These are phyloP conservation scores for Xerus inauris DNA, from an alignment of 2,113 vertebrate genomes.

Conservation along the genomic window DNA sequence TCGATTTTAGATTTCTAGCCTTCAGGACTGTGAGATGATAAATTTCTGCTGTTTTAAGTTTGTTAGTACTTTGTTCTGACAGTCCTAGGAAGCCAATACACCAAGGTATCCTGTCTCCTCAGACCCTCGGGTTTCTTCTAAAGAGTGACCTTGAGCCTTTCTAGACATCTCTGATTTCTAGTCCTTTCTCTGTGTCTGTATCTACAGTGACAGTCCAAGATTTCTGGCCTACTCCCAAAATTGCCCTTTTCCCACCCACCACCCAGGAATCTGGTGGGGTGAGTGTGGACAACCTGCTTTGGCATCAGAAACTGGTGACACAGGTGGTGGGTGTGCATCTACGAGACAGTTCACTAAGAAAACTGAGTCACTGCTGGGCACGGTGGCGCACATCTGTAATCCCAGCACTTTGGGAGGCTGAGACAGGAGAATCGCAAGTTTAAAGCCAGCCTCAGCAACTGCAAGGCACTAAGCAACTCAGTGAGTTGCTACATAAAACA, in stretches of 20 bases:
- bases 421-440: no score
- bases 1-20: background rate
- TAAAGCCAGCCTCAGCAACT: no score
- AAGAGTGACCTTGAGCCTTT: background rate
- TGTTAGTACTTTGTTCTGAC: background rate
- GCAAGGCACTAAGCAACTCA: no score
- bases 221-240: background rate
- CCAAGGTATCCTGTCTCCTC: background rate
- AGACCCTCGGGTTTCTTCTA: background rate
- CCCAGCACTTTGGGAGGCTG: no score
- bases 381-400: no score
- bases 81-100: background rate
- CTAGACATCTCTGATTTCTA: background rate
- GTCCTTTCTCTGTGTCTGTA: background rate
- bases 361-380: background rate
- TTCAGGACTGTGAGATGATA: background rate
- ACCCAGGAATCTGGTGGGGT: background rate
- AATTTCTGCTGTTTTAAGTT: background rate
- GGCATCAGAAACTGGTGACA: background rate
- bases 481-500: no score
- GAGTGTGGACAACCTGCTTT: background rate
- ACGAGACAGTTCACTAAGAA: background rate
- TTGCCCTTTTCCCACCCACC: background rate
- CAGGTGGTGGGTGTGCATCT: rapidly evolving
- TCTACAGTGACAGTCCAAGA: background rate